phyloP scores from a whole-genome alignment of 2,797 vertebrate species.

The Alca torda region DNA sequence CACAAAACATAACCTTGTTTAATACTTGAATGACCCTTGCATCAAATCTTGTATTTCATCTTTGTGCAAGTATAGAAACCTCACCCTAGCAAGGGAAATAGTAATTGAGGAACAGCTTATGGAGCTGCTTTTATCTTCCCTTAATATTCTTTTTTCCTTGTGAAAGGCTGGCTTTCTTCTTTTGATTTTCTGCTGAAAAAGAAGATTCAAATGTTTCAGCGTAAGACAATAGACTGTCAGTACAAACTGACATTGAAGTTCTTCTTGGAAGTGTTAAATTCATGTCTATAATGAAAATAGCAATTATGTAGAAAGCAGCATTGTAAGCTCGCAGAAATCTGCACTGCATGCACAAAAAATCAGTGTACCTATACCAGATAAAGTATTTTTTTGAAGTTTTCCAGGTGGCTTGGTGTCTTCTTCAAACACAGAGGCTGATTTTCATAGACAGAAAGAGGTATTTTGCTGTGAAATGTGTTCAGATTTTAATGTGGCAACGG shows the following conservation, averaged over 20 bases:
- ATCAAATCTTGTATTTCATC: neutral
- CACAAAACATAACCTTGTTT: neutral
- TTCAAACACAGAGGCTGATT: conserved; percentile 26
- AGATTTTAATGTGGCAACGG: conserved; percentile 2
- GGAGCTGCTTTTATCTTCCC: neutral
- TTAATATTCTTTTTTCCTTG: neutral
- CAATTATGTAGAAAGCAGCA: neutral
- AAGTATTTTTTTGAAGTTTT: neutral
- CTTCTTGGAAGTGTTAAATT: neutral
- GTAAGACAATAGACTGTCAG: neutral
- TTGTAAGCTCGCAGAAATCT: neutral
- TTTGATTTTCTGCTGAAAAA: neutral
- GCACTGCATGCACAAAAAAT: neutral
- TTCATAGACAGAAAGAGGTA: conserved; percentile 35
- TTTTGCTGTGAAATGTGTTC: conserved; percentile 35
- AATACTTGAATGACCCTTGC: neutral
- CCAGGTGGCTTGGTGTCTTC: neutral
- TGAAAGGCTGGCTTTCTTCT: neutral
- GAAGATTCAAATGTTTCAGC: neutral
- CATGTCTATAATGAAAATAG: neutral
- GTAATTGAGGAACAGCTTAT: neutral
- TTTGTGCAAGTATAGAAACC: neutral
- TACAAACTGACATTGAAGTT: neutral
- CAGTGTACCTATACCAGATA: neutral
- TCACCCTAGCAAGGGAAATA: neutral